Base-by-base conservation (phyloP, 2,888 invertebrate genomes). In the Allophyes oxyacanthae region DNA sequence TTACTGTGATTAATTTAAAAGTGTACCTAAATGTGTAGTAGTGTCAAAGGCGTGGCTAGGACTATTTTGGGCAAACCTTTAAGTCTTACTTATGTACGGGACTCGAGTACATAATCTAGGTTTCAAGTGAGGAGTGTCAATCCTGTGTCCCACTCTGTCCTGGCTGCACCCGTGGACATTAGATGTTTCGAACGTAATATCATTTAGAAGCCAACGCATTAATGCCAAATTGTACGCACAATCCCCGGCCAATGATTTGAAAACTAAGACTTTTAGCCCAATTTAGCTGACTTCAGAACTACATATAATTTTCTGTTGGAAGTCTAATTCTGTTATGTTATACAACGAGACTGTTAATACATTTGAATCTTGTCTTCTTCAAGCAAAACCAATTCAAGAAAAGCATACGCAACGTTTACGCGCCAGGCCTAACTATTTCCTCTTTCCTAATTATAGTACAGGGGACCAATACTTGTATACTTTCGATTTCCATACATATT, bases 151-250 rank as follows among this genome's bases (percentile, higher is more conserved):
- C n/a, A n/a, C n/a, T n/a, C n/a, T n/a, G n/a, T n/a, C n/a, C n/a
- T n/a, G n/a, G n/a, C n/a, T n/a, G n/a, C n/a, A n/a, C n/a, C n/a
- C n/a, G n/a, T n/a, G n/a, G n/a, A n/a, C n/a, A n/a, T n/a, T n/a
- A n/a, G n/a, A n/a, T n/a, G n/a, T n/a, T 59, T 44, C 6, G n/a
- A 45, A 49, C 6, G n/a, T 60, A 34, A 64, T 5, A 10, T 60
- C 37, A 64, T 75, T 63, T 76, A 65, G 57, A 69, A 74, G 80
- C 84, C 84, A 83, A 83, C 70, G 79, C 77, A 72, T 77, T 70
- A 72, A 81, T 81, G 86, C 85, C 86, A 86, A 86, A 85, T 57
- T 59, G 48, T 70, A 72, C 72, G 79, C 82, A 78, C 79, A 79
- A 77, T 58, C 32, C 57, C 58, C 52, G 53, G 56, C 57, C 59